Conservation (phyloP, 2,797 vertebrate species). For the Myotis vivesi region DNA sequence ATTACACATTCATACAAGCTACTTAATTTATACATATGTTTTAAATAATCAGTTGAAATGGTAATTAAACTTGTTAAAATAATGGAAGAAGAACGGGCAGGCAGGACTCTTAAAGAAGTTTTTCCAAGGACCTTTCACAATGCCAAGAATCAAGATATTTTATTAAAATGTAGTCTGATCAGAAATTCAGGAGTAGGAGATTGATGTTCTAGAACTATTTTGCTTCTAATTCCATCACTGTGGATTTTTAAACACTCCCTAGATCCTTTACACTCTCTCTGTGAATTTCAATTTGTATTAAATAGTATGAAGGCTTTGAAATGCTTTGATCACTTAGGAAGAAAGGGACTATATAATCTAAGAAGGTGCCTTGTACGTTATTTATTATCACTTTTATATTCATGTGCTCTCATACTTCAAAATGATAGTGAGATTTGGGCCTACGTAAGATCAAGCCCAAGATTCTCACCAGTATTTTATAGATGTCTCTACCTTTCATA, state of each 20-base stretch:
- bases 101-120: background rate
- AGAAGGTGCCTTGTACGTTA: background rate
- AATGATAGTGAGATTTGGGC: background rate
- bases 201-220: background rate
- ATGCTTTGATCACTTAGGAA: background rate
- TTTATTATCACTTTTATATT: background rate
- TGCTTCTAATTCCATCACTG: background rate
- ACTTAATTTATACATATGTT: background rate
- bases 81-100: background rate
- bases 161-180: background rate
- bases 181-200: background rate
- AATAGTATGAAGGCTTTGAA: background rate
- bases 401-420: background rate
- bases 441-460: background rate
- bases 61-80: background rate
- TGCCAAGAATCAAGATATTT: background rate
- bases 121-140: background rate
- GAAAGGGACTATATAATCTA: background rate
- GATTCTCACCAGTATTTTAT: background rate
- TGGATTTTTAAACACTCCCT: background rate
- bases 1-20: background rate
- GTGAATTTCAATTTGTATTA: background rate
- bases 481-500: background rate
- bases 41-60: background rate
- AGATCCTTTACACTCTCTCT: background rate